Conservation (phyloP, 2,888 invertebrate species). For the Trissonchulus sp. region DNA sequence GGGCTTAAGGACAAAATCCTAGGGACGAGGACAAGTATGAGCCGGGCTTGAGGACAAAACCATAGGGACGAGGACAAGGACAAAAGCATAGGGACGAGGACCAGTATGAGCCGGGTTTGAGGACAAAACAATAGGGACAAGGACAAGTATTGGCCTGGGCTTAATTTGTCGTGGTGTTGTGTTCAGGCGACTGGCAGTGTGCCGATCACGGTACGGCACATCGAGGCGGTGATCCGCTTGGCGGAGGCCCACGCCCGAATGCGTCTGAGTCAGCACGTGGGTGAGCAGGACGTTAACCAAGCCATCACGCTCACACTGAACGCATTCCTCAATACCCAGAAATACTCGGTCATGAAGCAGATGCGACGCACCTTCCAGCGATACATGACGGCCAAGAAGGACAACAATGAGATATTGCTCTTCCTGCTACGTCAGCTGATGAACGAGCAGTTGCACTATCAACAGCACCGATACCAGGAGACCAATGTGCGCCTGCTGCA, state of each 20-base stretch:
- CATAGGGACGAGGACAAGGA: no score
- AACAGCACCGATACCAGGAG: conserved; percentile 35
- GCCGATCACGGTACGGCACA: conserved; percentile 95
- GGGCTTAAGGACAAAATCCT: no score
- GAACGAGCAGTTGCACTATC: conserved; percentile 42
- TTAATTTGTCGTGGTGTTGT: no score
- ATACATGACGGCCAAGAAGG: conserved; percentile 84
- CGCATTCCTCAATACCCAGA: conserved; percentile 96
- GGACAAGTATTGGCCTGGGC: no score
- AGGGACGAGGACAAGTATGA: no score
- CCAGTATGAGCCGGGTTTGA: no score
- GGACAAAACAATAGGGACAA: no score
- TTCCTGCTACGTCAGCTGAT: conserved; percentile 82
- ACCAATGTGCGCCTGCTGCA: conserved; percentile 61
- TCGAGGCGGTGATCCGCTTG: conserved; percentile 96
- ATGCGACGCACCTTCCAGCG: conserved; percentile 93
- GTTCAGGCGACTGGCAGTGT: conserved; percentile 80
- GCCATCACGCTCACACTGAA: conserved; percentile 94
- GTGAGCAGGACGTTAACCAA: conserved; percentile 91
- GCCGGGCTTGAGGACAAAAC: no score
- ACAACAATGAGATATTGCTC: conserved; percentile 88
- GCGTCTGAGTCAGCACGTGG: conserved; percentile 75
- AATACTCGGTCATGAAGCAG: conserved; percentile 90
- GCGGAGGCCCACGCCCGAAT: conserved; percentile 93
- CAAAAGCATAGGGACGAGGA: no score